Evolutionary conservation across 2,113 vertebrate species (phyloP), one percentile per base, ranked within the genome.

Genomic region (Mungos mungo): DNA sequence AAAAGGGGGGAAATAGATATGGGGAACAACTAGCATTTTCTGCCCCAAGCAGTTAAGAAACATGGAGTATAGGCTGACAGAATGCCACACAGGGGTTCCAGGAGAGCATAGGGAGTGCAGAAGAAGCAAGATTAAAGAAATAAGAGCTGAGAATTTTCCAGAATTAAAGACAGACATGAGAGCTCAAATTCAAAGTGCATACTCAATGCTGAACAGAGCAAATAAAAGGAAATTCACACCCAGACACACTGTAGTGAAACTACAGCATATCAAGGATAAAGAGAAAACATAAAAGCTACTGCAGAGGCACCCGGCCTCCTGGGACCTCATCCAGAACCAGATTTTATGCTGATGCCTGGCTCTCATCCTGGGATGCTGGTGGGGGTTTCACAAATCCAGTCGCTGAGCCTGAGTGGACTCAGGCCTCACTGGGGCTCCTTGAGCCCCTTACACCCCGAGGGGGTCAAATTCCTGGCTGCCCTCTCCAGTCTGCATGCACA

Each of bases 71-170:
- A 69, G 79, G 57, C 18, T 54, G 72, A 88, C 38, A 91, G 71
- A 60, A 35, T 96, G 45, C 21, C 38, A 19, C 33, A 21, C 1
- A 85, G 47, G 66, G 80, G 76, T 91, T 95, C 85, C 33, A 79
- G 85, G 76, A 92, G 76, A 68, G 93, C n/a, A 41, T 69, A 71
- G 71, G 63, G 72, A 33, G 83, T 71, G 84, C 23, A 65, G 90
- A 88, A 85, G 71, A 92, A 93, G 93, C 85, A 89, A 96, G 71
- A 92, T 80, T 85, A 96, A 93, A 98, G 77, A 81, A 89, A 87
- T 41, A 84, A 87, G n/a, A 12, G 31, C 76, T 88, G 88, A 92
- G 80, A 65, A 45, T 68, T 92, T 95, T 72, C 66, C 65, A 90
- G 72, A 93, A 92, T 68, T 94, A 94, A 94, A 96, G 81, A 85